Base-by-base conservation (phyloP, 2,797 vertebrate species). In the Cryptoprocta ferox region DNA sequence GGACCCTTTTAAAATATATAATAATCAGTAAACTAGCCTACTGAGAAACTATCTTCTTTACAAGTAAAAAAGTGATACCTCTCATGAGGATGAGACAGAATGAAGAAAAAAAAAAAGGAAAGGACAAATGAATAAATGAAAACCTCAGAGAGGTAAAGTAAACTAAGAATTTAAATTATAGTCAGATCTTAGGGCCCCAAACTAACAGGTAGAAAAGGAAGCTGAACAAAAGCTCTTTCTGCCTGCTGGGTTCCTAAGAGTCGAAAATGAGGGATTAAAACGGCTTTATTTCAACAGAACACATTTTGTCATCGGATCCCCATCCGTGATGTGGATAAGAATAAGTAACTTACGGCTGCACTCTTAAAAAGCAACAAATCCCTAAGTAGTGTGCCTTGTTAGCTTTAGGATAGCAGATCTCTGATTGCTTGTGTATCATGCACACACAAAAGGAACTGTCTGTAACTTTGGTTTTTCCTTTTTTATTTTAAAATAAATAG, bases 281-380 rank as follows among this genome's bases (percentile, higher is more conserved):
- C 24, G 93, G 94, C 85, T 97, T 95, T 97, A 94, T 80, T 97
- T 89, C 92, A 93, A 85, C 65, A 82, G 63, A 94, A 95, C 61
- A 80, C 76, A 63, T 88, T 97, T 85, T 92, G 92, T 93, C 96
- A 96, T 61, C 56, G 87, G 80, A 96, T 95, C 83, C 90, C 63
- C 61, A 14, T 90, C 39, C 10, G 1, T 78, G 87, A 94, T 82
- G 94, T 6, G 45, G 79, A 35, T 96, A 75, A 96, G 56, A 94
- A 86, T 91, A 96, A 96, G 82, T 87, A 80, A 96, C 87, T 86
- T 96, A 68, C 0, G 32, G 53, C 30, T 78, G 13, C 26, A 30
- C 68, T 93, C 50, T 66, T 66, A 53, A 68, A 53, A 15, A 2
- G 83, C 39, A 89, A 95, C 35, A 79, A 92, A 93, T 73, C 89